Evolutionary conservation across 2,797 vertebrate species (phyloP).

Genomic region (Scomberomorus guttatus): DNA sequence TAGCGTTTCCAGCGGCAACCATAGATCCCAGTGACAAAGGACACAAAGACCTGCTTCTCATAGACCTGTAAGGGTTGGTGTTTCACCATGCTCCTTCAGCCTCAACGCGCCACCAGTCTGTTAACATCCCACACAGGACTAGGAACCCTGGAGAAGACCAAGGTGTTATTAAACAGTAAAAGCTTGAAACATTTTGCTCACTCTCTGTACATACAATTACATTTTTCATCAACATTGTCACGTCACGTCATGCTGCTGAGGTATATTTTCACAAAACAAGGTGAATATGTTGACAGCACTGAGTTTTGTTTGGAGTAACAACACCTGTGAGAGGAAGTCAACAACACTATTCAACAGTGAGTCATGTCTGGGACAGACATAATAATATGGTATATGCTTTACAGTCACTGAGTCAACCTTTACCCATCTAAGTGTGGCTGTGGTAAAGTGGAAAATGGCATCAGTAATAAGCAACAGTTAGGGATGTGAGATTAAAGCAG

Average conservation of each 20-base stretch:
- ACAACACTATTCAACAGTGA: constrained; percentile 44
- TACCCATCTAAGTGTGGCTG: constrained; percentile 8
- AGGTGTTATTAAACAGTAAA: constrained; percentile 33
- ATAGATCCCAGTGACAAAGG: constrained; percentile 97
- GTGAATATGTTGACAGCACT: constrained; percentile 40
- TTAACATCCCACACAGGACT: constrained; percentile 90
- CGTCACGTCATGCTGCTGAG: constrained; percentile 20
- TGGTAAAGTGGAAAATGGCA: constrained; percentile 17
- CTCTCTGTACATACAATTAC: constrained; percentile 20
- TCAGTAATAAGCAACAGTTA: neutral
- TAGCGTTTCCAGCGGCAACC: constrained; percentile 99
- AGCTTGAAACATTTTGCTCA: neutral
- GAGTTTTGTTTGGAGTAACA: constrained; percentile 60
- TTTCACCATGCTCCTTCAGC: constrained; percentile 97
- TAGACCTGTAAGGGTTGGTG: constrained; percentile 99
- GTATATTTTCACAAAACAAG: constrained; percentile 63
- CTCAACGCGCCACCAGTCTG: constrained; percentile 73
- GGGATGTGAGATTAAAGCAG: neutral
- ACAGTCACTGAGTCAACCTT: constrained; percentile 32
- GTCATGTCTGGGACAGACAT: constrained; percentile 58
- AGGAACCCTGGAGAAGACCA: constrained; percentile 76
- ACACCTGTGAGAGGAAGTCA: constrained; percentile 50
- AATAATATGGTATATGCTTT: constrained; percentile 58
- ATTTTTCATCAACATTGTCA: constrained; percentile 3
- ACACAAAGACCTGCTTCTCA: constrained; percentile 97